Conservation (phyloP, 35 echinoderm and acorn worm species). For the Anneissia japonica region DNA sequence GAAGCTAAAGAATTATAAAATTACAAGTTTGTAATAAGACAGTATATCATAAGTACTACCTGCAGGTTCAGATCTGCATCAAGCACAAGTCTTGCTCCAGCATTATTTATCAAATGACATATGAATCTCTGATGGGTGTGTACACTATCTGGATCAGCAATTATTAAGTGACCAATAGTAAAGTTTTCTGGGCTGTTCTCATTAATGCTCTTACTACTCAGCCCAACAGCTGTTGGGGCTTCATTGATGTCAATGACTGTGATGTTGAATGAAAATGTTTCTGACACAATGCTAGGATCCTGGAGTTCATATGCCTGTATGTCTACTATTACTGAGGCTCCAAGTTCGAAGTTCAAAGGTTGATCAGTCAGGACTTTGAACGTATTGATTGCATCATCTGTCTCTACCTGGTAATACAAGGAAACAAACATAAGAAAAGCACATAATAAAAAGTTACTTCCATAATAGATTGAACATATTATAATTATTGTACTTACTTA, state of each 20-base stretch:
- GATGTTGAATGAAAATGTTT: background rate
- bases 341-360: no score
- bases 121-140: conserved; percentile 3
- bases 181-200: conserved; percentile 15
- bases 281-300: background rate
- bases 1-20: no score
- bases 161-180: background rate
- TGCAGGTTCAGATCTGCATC: background rate
- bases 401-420: no score
- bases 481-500: no score
- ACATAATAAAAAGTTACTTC: no score
- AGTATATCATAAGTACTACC: no score
- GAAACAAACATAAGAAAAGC: no score
- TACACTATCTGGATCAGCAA: conserved; percentile 27
- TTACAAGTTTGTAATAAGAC: no score
- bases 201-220: conserved; percentile 4
- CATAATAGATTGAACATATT: no score
- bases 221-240: background rate
- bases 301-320: conserved; percentile 6
- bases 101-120: conserved; percentile 18
- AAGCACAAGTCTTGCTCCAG: conserved; percentile 4
- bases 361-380: no score
- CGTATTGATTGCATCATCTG: no score
- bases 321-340: background rate
- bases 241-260: conserved; percentile 26